Percentiles rank a stretch among this genome's conserved stretches.
Conservation (phyloP, 2,113 vertebrate genomes). For the Limnothrissa miodon region DNA sequence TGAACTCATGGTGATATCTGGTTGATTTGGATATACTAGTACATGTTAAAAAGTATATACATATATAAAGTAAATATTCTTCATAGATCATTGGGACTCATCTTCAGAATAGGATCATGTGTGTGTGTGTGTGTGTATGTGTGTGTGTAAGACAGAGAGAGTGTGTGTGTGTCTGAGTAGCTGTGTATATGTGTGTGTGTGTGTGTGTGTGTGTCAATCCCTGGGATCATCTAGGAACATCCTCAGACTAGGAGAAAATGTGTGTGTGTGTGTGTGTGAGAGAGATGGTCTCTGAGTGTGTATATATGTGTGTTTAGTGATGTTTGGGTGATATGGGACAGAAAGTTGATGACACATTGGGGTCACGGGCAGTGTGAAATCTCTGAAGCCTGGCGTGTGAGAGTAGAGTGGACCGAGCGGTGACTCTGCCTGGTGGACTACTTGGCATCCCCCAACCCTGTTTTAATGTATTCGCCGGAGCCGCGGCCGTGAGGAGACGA, state of each 20-base stretch:
- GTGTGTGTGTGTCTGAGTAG: background rate
- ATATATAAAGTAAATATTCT: background rate
- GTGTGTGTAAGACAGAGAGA: background rate
- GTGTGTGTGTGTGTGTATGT: conserved; percentile 2
- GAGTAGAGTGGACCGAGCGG: background rate
- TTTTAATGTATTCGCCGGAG: background rate
- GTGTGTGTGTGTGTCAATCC: conserved; percentile 25
- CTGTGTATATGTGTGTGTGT: background rate
- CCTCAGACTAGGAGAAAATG: background rate
- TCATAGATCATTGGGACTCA: background rate
- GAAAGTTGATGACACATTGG: background rate
- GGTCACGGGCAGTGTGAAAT: background rate
- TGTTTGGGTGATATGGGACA: background rate
- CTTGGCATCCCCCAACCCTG: background rate
- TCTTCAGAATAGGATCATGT: background rate
- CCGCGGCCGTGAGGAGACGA: background rate
- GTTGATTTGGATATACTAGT: no score
- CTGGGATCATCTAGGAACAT: no score
- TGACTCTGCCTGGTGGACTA: background rate
- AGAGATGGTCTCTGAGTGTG: background rate
- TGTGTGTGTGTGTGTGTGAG: conserved; percentile 21
- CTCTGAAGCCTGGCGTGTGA: background rate
- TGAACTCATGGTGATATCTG: no score
- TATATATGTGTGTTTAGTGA: background rate
- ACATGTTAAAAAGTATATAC: no score